phyloP scores from a whole-genome alignment of 2,797 vertebrate genomes.

The Pantherophis vulpinus region DNA sequence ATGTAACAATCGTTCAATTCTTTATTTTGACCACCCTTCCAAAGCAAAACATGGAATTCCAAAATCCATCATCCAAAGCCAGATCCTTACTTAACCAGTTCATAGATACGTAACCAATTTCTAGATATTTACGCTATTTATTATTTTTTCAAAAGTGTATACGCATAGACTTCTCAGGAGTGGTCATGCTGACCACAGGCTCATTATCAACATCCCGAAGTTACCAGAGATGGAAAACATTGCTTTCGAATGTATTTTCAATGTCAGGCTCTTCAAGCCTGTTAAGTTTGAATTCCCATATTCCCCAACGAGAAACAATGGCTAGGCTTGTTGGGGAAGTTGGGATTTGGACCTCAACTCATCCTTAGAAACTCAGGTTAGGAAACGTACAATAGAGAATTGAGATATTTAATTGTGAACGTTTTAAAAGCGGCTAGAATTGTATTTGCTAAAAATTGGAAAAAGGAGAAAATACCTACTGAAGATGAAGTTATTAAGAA shows the following conservation, averaged over 20 bases:
- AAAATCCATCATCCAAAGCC: neutral
- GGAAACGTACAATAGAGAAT: neutral
- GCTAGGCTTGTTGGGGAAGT: neutral
- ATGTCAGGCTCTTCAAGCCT: neutral
- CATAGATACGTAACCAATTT: neutral
- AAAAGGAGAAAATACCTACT: too few relatives aligned
- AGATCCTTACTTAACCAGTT: neutral
- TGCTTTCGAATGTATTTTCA: neutral
- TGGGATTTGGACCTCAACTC: too few relatives aligned
- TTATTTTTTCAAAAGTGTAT: neutral
- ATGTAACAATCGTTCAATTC: neutral
- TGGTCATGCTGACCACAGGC: neutral
- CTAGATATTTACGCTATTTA: neutral
- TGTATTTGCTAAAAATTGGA: too few relatives aligned
- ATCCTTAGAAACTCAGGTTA: neutral
- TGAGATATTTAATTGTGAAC: too few relatives aligned
- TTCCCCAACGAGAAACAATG: neutral
- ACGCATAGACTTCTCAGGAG: neutral
- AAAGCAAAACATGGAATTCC: neutral
- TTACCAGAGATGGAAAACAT: neutral
- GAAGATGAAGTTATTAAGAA: too few relatives aligned
- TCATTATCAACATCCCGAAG: neutral
- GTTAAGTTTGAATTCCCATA: neutral
- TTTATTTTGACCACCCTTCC: neutral
- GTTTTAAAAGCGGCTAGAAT: too few relatives aligned